Conservation (phyloP, 2,888 invertebrate genomes). For the Eristalis intricaria region DNA sequence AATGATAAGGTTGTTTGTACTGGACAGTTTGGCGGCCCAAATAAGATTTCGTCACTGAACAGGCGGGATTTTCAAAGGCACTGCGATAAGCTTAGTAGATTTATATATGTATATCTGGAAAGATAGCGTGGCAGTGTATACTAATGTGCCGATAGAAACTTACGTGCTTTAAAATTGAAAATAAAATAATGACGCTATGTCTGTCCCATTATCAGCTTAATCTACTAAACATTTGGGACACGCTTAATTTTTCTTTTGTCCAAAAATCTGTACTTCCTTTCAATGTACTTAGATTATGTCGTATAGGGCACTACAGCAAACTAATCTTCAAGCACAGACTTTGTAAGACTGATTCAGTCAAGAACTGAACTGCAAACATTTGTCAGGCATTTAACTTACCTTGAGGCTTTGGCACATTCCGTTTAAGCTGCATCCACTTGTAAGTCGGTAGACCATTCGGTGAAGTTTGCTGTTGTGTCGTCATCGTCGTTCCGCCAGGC, state of each 20-base stretch:
- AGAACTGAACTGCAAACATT: no score
- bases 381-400: constrained; percentile 83
- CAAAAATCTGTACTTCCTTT: no score
- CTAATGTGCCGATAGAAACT: neutral
- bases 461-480: constrained; percentile 79
- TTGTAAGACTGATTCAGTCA: no score
- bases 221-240: no score
- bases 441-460: constrained; percentile 88
- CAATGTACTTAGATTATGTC: no score
- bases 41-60: neutral
- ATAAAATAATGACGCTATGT: no score
- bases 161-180: neutral
- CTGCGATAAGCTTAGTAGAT: neutral
- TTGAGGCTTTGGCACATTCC: constrained; percentile 96
- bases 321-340: no score
- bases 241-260: no score
- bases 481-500: constrained; percentile 78
- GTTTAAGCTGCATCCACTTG: constrained; percentile 99
- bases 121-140: neutral
- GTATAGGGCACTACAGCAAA: no score
- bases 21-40: neutral
- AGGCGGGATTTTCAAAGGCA: neutral
- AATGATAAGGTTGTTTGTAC: neutral
- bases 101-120: neutral
- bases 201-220: no score